Conservation (phyloP, 2,888 invertebrate genomes). For the Nymphalis polychloros region DNA sequence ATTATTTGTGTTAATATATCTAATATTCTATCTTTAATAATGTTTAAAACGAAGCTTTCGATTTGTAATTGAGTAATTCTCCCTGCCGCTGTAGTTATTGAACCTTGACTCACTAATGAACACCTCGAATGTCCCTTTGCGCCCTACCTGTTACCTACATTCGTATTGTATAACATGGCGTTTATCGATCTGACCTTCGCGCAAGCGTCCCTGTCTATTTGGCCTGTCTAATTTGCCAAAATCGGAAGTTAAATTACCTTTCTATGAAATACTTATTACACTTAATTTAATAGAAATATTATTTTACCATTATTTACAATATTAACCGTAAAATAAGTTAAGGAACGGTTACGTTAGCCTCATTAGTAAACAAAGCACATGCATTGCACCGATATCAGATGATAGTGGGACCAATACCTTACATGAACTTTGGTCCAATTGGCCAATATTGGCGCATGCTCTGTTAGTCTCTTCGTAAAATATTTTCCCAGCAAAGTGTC, state of each 20-base stretch:
- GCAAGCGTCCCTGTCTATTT: constrained; percentile 64
- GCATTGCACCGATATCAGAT: constrained; percentile 22
- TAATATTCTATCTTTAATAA: not conserved
- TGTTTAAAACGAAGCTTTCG: not conserved
- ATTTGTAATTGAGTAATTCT: not conserved
- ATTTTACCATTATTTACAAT: not conserved
- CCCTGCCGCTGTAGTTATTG: constrained; percentile 21
- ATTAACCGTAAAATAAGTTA: not conserved
- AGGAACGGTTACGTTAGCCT: not conserved
- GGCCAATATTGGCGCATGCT: constrained; percentile 71
- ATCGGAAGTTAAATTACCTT: not conserved
- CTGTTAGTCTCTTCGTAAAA: constrained; percentile 53
- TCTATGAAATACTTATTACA: not conserved
- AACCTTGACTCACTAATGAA: constrained; percentile 28
- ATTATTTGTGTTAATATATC: not conserved
- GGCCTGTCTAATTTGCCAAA: constrained; percentile 14
- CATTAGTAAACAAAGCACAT: constrained; percentile 30
- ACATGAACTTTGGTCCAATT: constrained; percentile 64
- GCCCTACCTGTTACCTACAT: constrained; percentile 39
- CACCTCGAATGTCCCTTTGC: constrained; percentile 30
- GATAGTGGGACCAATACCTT: constrained; percentile 44
- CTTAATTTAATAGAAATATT: not conserved
- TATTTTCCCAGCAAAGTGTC: constrained; percentile 57
- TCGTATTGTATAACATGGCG: constrained; percentile 39
- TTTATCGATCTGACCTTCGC: constrained; percentile 68